Evolutionary conservation across 1,140 invertebrate genomes (phyloP).

Genomic region (Ceratitis capitata): DNA sequence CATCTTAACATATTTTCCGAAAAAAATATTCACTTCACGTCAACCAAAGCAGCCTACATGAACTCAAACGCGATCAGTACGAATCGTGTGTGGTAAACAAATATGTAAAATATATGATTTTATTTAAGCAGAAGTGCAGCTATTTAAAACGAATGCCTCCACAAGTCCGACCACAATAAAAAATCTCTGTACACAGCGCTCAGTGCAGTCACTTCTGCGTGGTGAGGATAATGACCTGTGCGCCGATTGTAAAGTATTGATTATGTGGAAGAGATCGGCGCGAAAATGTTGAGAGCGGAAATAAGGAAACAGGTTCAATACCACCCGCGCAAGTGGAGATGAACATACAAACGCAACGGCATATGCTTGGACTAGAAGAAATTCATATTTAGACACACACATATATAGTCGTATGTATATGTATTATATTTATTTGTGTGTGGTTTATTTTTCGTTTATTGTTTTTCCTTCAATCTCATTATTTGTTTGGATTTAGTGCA

Average conservation of each 20-base stretch:
- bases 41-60: background rate
- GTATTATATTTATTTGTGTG: background rate
- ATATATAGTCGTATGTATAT: background rate
- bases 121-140: background rate
- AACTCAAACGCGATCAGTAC: too few relatives aligned
- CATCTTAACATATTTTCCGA: too few relatives aligned
- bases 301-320: slow-evolving; percentile 5
- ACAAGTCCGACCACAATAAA: too few relatives aligned
- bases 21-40: too few relatives aligned
- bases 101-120: background rate
- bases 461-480: background rate
- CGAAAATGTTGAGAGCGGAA: background rate
- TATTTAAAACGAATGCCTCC: background rate
- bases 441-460: background rate
- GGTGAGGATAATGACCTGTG: background rate
- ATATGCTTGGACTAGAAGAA: background rate
- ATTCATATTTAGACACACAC: background rate
- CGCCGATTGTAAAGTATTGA: background rate
- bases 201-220: background rate
- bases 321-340: background rate
- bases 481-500: background rate
- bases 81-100: background rate
- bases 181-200: too few relatives aligned
- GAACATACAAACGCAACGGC: background rate
- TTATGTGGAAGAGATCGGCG: background rate